Evolutionary conservation across 2,113 vertebrate species (phyloP).

Genomic region (Serilophus lunatus): DNA sequence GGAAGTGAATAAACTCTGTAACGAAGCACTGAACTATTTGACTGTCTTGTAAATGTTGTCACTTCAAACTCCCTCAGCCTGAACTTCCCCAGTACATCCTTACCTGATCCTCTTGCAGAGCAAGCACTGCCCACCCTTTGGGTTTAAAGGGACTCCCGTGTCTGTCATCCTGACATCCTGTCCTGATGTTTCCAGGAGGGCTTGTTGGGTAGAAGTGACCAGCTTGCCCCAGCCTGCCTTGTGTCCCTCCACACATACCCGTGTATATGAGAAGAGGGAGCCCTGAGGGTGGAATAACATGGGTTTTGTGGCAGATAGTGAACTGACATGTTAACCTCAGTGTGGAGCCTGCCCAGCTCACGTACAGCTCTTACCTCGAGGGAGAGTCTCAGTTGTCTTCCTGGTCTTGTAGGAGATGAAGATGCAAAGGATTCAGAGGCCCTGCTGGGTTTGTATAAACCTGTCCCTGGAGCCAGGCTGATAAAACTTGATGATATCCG

Average conservation of each 20-base stretch:
- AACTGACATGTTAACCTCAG: neutral
- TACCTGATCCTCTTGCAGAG: neutral
- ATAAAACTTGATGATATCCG: neutral
- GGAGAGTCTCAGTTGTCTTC: neutral
- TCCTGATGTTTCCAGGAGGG: neutral
- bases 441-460: neutral
- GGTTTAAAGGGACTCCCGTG: accelerated
- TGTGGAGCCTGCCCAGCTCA: neutral
- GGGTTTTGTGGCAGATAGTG: neutral
- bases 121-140: neutral
- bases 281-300: neutral
- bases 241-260: neutral
- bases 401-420: neutral
- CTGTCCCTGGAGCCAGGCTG: slow-evolving; percentile 1
- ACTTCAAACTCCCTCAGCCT: neutral
- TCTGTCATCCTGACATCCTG: neutral
- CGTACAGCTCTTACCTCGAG: neutral
- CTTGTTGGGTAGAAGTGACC: neutral
- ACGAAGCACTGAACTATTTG: neutral
- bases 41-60: neutral
- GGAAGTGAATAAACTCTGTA: neutral
- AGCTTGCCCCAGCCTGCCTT: neutral
- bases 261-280: neutral
- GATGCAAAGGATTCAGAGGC: neutral
- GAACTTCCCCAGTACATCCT: neutral